Percentiles rank a stretch among this genome's conserved stretches.
These are phyloP conservation scores for Timandra comae DNA, from an alignment of 2,888 invertebrate species.

Conservation along the genomic window DNA sequence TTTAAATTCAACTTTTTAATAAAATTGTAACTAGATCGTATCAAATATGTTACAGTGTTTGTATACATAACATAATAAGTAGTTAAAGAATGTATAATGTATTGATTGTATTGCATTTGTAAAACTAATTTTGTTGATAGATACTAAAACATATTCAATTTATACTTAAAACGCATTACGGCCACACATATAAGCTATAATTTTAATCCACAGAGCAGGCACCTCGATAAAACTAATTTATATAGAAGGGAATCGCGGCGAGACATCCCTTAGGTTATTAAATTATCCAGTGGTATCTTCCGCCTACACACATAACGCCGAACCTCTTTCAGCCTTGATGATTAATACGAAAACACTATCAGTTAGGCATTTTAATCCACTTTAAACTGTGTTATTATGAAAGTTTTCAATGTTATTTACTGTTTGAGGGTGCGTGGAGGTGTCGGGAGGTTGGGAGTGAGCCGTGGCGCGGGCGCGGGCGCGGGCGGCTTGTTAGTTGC, in stretches of 20 bases:
- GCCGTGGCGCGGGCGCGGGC: conserved; percentile 20
- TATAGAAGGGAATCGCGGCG: conserved; percentile 42
- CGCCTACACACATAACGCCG: conserved; percentile 28
- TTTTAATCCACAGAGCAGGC: conserved; percentile 45
- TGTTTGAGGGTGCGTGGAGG: conserved; percentile 27
- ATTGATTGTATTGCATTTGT: no score
- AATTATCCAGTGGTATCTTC: conserved; percentile 36
- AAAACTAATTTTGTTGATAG: no score
- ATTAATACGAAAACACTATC: conserved; percentile 57
- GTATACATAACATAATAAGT: no score
- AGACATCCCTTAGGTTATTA: conserved; percentile 57
- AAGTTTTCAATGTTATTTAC: conserved; percentile 63
- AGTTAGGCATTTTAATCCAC: conserved; percentile 57
- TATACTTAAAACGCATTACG: conserved; percentile 22
- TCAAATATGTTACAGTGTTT: no score
- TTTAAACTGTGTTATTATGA: conserved; percentile 59
- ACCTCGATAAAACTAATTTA: conserved; percentile 60
- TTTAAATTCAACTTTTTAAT: no score
- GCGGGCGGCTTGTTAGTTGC: conserved; percentile 60
- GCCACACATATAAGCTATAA: conserved; percentile 40
- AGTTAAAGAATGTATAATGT: no score
- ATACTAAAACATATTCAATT: no score
- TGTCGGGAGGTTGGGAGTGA: conserved; percentile 28
- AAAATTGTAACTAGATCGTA: no score
- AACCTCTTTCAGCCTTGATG: conserved; percentile 43